Percentiles rank a stretch among this genome's conserved stretches.
phyloP scores from a whole-genome alignment of 2,888 invertebrate genomes.

The Scaptomyza tumidula region DNA sequence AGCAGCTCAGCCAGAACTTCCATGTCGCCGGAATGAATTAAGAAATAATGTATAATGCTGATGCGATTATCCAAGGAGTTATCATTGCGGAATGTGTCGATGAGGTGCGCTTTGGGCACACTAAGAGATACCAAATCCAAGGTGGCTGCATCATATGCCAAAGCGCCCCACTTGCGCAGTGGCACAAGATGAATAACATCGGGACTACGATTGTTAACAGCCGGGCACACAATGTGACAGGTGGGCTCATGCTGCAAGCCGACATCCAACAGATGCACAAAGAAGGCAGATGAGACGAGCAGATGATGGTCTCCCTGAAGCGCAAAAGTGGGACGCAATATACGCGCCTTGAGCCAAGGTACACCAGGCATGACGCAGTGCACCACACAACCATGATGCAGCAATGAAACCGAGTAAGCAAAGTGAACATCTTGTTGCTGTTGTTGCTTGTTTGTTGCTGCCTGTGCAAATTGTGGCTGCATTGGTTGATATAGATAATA shows the following conservation, averaged over 20 bases:
- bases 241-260: conserved; percentile 93
- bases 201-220: conserved; percentile 84
- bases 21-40: conserved; percentile 91
- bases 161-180: conserved; percentile 82
- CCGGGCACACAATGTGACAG: conserved; percentile 90
- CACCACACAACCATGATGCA: conserved; percentile 93
- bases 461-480: conserved; percentile 84
- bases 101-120: conserved; percentile 88
- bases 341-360: conserved; percentile 91
- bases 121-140: conserved; percentile 89
- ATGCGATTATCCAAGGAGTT: conserved; percentile 89
- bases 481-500: conserved; percentile 92
- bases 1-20: conserved; percentile 90
- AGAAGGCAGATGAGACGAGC: conserved; percentile 92
- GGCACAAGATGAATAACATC: conserved; percentile 88
- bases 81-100: conserved; percentile 89
- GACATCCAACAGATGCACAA: conserved; percentile 93
- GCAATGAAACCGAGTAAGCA: conserved; percentile 92
- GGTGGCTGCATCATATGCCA: conserved; percentile 88
- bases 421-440: conserved; percentile 88
- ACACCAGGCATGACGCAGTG: conserved; percentile 93
- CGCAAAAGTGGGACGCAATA: conserved; percentile 91
- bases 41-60: conserved; percentile 92
- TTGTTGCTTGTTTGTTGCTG: conserved; percentile 41
- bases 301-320: conserved; percentile 91